A percentile compares a stretch with the other conserved stretches of the same genome.
Evolutionary conservation across 2,797 vertebrate genomes (phyloP).

Genomic region (Novumbra hubbsi): DNA sequence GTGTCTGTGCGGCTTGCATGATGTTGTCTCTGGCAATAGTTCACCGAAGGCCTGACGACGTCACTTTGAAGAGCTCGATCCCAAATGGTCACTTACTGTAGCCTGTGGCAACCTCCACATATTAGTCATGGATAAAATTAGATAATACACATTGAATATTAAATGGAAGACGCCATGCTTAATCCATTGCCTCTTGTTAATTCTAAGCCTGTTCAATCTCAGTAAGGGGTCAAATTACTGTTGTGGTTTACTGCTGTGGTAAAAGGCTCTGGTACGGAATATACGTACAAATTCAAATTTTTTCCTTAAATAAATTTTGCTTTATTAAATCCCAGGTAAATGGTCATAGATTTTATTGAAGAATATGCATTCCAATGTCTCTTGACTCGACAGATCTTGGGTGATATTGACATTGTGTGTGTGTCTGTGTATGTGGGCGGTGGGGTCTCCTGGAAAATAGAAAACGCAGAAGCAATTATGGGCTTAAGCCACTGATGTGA

Average conservation of each 20-base stretch:
- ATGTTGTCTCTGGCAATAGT: slow-evolving; percentile 25
- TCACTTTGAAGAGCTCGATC: background rate
- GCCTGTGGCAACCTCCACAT: background rate
- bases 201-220: background rate
- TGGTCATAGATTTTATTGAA: slow-evolving; percentile 35
- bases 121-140: background rate
- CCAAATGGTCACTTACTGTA: background rate
- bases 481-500: slow-evolving; percentile 56
- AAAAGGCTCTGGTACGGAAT: background rate
- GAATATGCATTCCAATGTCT: slow-evolving; percentile 31
- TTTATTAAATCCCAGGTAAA: slow-evolving; percentile 13
- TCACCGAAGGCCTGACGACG: background rate
- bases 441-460: slow-evolving; percentile 41
- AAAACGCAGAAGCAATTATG: slow-evolving; percentile 57
- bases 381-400: slow-evolving; percentile 41
- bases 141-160: background rate
- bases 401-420: slow-evolving; percentile 22
- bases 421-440: slow-evolving; percentile 24
- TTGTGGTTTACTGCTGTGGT: background rate
- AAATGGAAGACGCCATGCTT: background rate
- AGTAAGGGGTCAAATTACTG: background rate
- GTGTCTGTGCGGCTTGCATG: slow-evolving; percentile 22
- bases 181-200: background rate
- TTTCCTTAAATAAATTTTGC: background rate
- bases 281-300: background rate